Conservation (phyloP, 2,888 invertebrate genomes). For the Biston stratarius region DNA sequence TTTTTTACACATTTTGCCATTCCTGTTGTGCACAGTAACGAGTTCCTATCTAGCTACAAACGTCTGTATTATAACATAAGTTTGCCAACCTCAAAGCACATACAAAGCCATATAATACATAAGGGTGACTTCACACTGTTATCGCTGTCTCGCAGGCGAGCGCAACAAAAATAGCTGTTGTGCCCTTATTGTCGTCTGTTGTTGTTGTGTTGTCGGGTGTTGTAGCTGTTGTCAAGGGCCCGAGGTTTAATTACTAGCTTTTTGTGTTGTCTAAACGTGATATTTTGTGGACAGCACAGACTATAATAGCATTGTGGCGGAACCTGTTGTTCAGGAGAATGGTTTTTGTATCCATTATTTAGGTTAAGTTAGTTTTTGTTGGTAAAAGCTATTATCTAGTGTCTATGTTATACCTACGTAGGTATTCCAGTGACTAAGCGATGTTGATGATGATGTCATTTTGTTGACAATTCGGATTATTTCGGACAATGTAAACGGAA, state of each 20-base stretch:
- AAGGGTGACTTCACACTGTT: conserved; percentile 58
- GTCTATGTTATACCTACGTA: not conserved
- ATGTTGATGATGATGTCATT: not conserved
- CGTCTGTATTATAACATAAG: not conserved
- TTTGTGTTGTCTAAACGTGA: conserved; percentile 61
- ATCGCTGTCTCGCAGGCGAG: conserved; percentile 75
- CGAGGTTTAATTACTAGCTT: conserved; percentile 79
- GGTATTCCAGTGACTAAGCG: not conserved
- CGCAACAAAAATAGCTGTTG: conserved; percentile 80
- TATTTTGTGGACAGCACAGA: conserved; percentile 51
- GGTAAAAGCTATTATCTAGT: conserved; percentile 10
- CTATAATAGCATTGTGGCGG: conserved; percentile 41
- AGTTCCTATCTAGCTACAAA: too few species aligned
- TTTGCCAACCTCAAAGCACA: conserved; percentile 19
- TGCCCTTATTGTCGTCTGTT: conserved; percentile 47
- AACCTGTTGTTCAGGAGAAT: conserved; percentile 33
- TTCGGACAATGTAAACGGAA: not conserved
- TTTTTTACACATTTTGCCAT: too few species aligned
- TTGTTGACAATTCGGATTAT: not conserved
- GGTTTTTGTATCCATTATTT: conserved; percentile 29
- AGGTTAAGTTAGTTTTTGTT: conserved; percentile 27
- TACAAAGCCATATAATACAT: conserved; percentile 31
- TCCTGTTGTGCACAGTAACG: too few species aligned
- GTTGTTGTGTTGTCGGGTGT: conserved; percentile 17
- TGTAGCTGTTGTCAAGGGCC: conserved; percentile 59